These are phyloP conservation scores for Heteractis magnifica DNA, from an alignment of 92 coral and sea anemone genomes.

Conservation along the genomic window DNA sequence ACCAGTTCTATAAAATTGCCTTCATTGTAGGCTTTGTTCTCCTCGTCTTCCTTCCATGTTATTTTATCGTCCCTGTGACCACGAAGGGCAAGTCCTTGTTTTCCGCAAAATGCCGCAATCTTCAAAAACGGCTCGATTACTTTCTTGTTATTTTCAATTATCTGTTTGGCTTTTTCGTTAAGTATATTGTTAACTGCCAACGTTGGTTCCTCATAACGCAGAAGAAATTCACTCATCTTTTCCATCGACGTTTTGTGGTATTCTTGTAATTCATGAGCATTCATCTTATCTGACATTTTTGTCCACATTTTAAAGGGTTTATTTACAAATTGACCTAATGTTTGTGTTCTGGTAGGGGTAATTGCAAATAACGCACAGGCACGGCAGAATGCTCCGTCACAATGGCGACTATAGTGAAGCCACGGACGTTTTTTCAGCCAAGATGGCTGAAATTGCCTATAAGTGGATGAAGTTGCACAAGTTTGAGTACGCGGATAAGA, in stretches of 20 bases:
- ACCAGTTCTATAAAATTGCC: neutral
- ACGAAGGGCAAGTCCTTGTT: constrained; percentile 35
- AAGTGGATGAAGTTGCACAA: constrained; percentile 11
- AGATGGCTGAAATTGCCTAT: constrained; percentile 19
- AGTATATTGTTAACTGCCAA: no score
- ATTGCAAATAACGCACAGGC: no score
- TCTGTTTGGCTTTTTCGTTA: neutral
- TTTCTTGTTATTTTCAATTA: neutral
- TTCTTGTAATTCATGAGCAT: constrained; percentile 25
- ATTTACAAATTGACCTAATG: constrained; percentile 15
- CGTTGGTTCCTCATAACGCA: no score
- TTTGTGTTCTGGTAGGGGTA: neutral
- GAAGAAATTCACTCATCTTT: constrained; percentile 26
- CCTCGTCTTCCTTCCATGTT: constrained; percentile 5
- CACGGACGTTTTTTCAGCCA: constrained; percentile 23
- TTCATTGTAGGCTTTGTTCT: neutral
- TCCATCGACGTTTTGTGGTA: constrained; percentile 22
- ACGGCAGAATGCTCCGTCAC: constrained; percentile 27
- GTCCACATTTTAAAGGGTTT: constrained; percentile 19
- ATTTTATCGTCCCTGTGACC: constrained; percentile 62
- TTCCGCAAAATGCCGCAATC: neutral
- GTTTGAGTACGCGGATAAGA: constrained; percentile 21
- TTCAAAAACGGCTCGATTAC: neutral
- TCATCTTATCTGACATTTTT: constrained; percentile 14
- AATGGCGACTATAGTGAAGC: constrained; percentile 24